These are phyloP conservation scores for Ericerus pela DNA, from an alignment of 1,140 invertebrate species.

Conservation along the genomic window DNA sequence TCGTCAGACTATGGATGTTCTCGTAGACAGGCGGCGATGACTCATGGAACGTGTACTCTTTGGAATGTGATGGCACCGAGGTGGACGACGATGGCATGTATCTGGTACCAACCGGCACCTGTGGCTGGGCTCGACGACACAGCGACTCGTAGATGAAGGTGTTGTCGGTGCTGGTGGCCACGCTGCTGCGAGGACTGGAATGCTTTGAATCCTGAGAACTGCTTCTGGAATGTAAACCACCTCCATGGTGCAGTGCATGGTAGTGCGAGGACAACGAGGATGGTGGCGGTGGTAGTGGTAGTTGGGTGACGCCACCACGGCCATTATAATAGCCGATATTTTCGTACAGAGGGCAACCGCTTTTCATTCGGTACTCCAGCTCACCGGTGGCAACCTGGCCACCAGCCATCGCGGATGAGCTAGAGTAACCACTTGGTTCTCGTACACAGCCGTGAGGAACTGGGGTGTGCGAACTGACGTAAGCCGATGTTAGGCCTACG, in stretches of 20 bases:
- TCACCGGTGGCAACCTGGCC: too few species aligned
- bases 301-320: slow-evolving; percentile 32
- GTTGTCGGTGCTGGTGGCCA: slow-evolving; percentile 25
- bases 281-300: too few species aligned
- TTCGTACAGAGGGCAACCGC: slow-evolving; percentile 53
- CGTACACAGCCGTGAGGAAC: too few species aligned
- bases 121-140: slow-evolving; percentile 48
- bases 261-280: slow-evolving; percentile 44
- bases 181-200: slow-evolving; percentile 36
- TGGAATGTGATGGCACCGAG: slow-evolving; percentile 30
- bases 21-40: slow-evolving; percentile 52
- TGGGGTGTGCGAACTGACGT: too few species aligned
- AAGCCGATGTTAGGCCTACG: too few species aligned
- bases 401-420: too few species aligned
- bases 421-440: too few species aligned
- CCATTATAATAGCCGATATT: slow-evolving; percentile 60
- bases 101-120: slow-evolving; percentile 47
- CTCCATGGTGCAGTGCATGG: slow-evolving; percentile 36
- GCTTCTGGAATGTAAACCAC: slow-evolving; percentile 36
- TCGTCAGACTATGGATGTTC: slow-evolving; percentile 42
- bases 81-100: slow-evolving; percentile 32
- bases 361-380: too few species aligned
- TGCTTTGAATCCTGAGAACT: slow-evolving; percentile 37
- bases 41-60: slow-evolving; percentile 38
- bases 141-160: slow-evolving; percentile 34